phyloP scores from a whole-genome alignment of 1,140 invertebrate genomes.

The Leucophenga varia region DNA sequence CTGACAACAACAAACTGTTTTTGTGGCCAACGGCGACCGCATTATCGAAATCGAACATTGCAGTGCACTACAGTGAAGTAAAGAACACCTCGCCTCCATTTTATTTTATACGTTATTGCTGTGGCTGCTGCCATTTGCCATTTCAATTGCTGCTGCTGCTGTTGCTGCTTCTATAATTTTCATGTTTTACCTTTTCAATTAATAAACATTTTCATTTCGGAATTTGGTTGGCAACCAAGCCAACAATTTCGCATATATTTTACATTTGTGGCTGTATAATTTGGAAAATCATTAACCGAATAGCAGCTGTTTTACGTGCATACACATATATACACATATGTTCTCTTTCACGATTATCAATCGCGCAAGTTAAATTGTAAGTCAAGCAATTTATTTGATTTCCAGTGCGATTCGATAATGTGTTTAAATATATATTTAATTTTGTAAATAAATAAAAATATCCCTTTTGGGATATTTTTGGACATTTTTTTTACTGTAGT shows the following conservation, averaged over 20 bases:
- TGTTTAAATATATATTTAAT: too few species aligned
- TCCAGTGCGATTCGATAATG: too few species aligned
- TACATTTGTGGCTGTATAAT: slow-evolving; percentile 50
- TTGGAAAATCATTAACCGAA: slow-evolving; percentile 49
- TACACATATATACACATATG: too few species aligned
- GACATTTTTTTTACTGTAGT: too few species aligned
- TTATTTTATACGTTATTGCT: too few species aligned
- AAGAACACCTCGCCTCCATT: background rate
- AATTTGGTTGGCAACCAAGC: background rate
- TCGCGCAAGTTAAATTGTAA: too few species aligned
- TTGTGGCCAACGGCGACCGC: slow-evolving; percentile 45
- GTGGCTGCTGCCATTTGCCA: too few species aligned
- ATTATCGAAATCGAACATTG: slow-evolving; percentile 49
- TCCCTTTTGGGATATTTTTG: too few species aligned
- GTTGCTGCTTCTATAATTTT: slow-evolving; percentile 34
- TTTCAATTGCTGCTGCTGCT: background rate
- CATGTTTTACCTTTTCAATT: slow-evolving; percentile 47
- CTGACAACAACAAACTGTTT: slow-evolving; percentile 53
- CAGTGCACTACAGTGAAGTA: slow-evolving; percentile 14
- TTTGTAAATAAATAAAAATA: too few species aligned
- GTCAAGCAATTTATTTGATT: too few species aligned
- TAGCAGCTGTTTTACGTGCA: too few species aligned
- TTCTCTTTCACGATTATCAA: too few species aligned
- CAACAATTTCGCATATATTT: slow-evolving; percentile 25
- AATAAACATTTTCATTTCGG: slow-evolving; percentile 49